These are phyloP conservation scores for Drosophila sucinea DNA, from an alignment of 1,140 invertebrate species.

Conservation along the genomic window DNA sequence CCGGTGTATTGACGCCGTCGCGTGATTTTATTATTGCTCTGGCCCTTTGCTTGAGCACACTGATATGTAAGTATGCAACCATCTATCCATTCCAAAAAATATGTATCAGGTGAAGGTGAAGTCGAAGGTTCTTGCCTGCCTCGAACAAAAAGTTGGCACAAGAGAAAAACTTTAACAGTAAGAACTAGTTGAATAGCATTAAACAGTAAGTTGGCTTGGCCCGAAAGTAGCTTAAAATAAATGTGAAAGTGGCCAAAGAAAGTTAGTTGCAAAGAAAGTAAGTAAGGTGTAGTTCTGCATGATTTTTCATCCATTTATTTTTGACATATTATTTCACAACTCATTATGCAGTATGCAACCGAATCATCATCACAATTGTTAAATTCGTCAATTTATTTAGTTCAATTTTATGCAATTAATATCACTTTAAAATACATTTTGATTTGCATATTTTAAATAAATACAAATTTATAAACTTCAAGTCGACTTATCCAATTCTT, in stretches of 20 bases:
- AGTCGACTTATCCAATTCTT: no score
- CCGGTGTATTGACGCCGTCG: constrained; percentile 90
- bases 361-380: neutral
- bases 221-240: neutral
- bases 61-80: constrained; percentile 88
- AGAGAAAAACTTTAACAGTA: neutral
- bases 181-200: constrained; percentile 29
- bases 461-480: no score
- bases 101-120: constrained; percentile 22
- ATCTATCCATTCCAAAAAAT: constrained; percentile 27
- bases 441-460: no score
- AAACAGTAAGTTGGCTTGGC: neutral
- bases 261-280: neutral
- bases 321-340: neutral
- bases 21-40: constrained; percentile 93
- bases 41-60: constrained; percentile 89
- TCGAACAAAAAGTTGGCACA: neutral
- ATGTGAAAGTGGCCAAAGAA: neutral
- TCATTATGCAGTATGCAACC: neutral
- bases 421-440: no score
- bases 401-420: neutral
- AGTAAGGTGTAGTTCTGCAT: neutral
- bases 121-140: neutral
- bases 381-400: neutral
- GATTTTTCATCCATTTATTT: neutral